Evolutionary conservation across 2,888 invertebrate species (phyloP).

Genomic region (Lepeophtheirus nordmannii): DNA sequence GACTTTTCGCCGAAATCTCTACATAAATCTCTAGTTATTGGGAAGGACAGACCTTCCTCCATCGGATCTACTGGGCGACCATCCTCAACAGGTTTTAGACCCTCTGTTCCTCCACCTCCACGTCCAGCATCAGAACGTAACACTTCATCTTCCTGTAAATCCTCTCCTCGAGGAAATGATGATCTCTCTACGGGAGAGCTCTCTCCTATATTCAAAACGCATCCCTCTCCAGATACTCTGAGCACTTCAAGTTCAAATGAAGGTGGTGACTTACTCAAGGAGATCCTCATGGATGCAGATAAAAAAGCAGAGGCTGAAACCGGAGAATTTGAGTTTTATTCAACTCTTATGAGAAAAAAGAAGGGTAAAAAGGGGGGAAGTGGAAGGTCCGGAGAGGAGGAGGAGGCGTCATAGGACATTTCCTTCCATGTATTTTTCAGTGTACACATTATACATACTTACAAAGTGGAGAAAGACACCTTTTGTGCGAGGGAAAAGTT

Average conservation of each 20-base stretch:
- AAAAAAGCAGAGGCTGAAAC: neutral
- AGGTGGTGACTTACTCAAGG: constrained; percentile 14
- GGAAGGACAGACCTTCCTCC: too few species aligned
- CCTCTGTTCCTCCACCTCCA: neutral
- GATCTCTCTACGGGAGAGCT: too few species aligned
- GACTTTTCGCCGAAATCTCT: neutral
- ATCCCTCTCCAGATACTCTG: constrained; percentile 8
- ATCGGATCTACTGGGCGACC: too few species aligned
- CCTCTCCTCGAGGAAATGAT: too few species aligned
- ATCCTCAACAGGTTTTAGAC: neutral
- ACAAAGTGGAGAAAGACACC: too few species aligned
- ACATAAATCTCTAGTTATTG: neutral
- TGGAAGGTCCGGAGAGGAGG: too few species aligned
- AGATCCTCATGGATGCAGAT: constrained; percentile 8
- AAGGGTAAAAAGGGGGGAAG: neutral
- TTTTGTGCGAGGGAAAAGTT: too few species aligned
- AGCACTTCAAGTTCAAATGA: constrained; percentile 3
- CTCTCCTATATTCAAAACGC: too few species aligned
- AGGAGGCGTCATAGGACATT: too few species aligned
- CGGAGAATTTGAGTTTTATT: neutral
- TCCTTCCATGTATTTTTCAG: too few species aligned
- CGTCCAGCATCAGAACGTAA: neutral
- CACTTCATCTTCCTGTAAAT: neutral
- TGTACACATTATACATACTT: too few species aligned
- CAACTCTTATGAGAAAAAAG: constrained; percentile 16